phyloP scores from a whole-genome alignment of 2,888 invertebrate genomes.

The Petrolisthes cinctipes region DNA sequence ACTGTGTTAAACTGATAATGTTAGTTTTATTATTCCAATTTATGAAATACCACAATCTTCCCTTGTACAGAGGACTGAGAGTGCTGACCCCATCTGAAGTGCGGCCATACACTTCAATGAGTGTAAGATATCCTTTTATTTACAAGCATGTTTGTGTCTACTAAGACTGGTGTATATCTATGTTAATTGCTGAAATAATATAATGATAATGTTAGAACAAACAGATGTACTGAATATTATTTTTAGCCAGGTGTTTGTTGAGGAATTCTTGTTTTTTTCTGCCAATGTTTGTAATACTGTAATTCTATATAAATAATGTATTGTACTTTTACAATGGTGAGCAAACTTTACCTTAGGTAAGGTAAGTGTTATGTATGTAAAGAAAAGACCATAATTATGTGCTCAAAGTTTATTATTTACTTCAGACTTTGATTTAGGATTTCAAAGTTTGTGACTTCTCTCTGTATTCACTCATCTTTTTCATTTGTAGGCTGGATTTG shows the following conservation, averaged over 20 bases:
- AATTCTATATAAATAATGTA: no score
- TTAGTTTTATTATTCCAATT: neutral
- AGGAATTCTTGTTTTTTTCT: no score
- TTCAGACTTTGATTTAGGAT: no score
- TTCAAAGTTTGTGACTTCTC: neutral
- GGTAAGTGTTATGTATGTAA: neutral
- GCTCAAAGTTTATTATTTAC: neutral
- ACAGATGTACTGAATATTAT: no score
- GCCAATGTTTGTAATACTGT: no score
- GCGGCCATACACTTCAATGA: conserved; percentile 57
- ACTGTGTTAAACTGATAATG: no score
- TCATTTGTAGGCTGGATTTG: conserved; percentile 51
- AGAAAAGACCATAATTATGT: neutral
- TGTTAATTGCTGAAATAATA: neutral
- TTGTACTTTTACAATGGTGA: no score
- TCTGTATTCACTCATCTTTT: neutral
- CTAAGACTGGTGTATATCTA: neutral
- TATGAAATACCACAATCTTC: no score
- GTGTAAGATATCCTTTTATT: conserved; percentile 39
- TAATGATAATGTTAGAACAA: neutral
- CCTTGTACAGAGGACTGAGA: conserved; percentile 40
- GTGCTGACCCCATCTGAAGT: conserved; percentile 53
- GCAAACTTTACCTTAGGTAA: neutral
- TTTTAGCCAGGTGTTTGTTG: no score
- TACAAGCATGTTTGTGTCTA: neutral